These are phyloP conservation scores for Mythimna impura DNA, from an alignment of 2,888 invertebrate species.

Conservation along the genomic window DNA sequence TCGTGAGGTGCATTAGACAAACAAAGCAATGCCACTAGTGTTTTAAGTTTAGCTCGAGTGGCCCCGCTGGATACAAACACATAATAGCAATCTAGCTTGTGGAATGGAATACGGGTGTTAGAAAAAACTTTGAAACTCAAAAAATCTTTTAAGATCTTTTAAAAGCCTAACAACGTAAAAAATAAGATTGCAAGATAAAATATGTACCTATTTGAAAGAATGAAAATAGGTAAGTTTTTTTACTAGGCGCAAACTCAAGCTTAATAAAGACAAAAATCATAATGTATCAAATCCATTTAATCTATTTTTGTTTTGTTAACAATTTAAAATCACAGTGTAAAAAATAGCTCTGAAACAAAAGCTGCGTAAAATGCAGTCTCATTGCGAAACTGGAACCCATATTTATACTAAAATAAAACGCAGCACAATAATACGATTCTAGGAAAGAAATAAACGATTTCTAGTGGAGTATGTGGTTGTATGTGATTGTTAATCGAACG, in stretches of 20 bases:
- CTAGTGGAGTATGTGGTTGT: conserved; percentile 22
- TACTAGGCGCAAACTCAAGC: neutral
- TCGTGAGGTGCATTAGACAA: too few species aligned
- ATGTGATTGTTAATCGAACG: conserved; percentile 50
- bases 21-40: too few species aligned
- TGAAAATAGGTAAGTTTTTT: too few species aligned
- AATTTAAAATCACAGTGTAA: neutral
- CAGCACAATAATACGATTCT: conserved; percentile 12
- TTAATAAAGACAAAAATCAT: neutral
- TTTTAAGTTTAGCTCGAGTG: too few species aligned
- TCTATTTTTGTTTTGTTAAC: neutral
- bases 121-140: neutral
- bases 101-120: neutral
- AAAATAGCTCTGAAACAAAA: neutral
- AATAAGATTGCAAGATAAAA: too few species aligned
- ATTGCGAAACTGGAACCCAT: neutral
- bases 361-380: neutral
- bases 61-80: too few species aligned
- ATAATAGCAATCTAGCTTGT: conserved; percentile 19
- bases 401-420: neutral
- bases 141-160: neutral
- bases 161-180: too few species aligned
- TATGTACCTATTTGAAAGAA: too few species aligned
- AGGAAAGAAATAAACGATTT: conserved; percentile 14
- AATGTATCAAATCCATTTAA: neutral